These are phyloP conservation scores for Mycteria americana DNA, from an alignment of 2,797 vertebrate species.

Conservation along the genomic window DNA sequence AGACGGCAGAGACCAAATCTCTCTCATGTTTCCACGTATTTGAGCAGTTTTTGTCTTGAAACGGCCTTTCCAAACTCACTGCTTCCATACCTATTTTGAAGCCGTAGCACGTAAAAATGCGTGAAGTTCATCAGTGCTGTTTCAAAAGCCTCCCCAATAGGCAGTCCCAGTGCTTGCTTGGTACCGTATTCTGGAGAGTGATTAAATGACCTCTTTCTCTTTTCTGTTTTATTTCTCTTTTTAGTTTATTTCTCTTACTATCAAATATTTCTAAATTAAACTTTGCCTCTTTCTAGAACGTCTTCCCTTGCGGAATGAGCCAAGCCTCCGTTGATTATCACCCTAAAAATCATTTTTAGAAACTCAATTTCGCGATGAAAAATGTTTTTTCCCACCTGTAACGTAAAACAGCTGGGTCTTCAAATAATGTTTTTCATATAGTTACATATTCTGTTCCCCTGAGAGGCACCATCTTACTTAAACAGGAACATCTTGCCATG, in stretches of 20 bases:
- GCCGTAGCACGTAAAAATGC: fast-evolving
- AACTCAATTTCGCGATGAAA: neutral
- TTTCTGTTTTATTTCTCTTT: neutral
- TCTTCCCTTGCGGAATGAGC: neutral
- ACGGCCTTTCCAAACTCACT: neutral
- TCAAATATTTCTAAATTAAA: neutral
- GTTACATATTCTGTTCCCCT: neutral
- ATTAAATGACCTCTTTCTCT: neutral
- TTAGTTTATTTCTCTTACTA: neutral
- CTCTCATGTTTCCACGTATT: neutral
- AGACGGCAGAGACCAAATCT: neutral
- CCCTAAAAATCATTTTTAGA: neutral
- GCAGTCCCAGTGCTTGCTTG: neutral
- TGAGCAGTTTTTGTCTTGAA: neutral
- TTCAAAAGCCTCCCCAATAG: neutral
- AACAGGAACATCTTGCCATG: neutral
- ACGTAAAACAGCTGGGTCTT: neutral
- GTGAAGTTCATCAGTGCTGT: neutral
- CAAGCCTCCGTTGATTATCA: neutral
- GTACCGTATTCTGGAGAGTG: too few species aligned
- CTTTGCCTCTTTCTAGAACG: neutral
- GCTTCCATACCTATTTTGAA: neutral
- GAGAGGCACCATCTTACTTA: neutral
- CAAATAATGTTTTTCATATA: neutral
- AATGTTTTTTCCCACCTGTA: neutral